Conservation (phyloP, 37 sponge, comb jelly and placozoan species). For the Haliclona indistincta region DNA sequence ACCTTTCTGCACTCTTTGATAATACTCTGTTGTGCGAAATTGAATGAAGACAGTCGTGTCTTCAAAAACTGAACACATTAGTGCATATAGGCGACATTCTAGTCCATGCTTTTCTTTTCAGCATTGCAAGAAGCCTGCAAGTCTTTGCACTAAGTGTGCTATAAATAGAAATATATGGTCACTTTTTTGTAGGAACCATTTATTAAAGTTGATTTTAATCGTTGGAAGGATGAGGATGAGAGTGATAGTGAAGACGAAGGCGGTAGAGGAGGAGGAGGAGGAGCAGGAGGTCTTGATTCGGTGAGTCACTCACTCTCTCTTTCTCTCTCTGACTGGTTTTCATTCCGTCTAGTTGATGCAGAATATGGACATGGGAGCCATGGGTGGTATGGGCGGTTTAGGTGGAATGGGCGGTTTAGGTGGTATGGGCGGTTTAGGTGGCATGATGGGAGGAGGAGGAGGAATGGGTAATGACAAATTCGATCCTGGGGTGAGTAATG, state of each 20-base stretch:
- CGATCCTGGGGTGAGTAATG: slow-evolving; percentile 5
- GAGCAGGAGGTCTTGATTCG: background rate
- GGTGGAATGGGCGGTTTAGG: slow-evolving; percentile 16
- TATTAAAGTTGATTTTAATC: slow-evolving; percentile 74
- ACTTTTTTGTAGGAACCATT: slow-evolving; percentile 30
- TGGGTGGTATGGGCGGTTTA: slow-evolving; percentile 41
- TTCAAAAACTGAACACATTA: too few species aligned
- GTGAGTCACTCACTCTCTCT: background rate
- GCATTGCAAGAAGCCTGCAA: too few species aligned
- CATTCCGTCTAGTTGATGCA: slow-evolving; percentile 53
- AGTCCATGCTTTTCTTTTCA: too few species aligned
- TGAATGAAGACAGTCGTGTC: too few species aligned
- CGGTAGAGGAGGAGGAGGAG: slow-evolving; percentile 22
- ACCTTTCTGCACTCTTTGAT: too few species aligned
- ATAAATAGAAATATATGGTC: too few species aligned
- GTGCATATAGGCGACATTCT: too few species aligned
- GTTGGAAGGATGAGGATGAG: slow-evolving; percentile 93
- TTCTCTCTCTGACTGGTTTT: background rate
- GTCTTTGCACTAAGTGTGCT: too few species aligned
- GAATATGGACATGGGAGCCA: slow-evolving; percentile 64
- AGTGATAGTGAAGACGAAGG: slow-evolving; percentile 65
- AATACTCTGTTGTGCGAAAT: too few species aligned
- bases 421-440: slow-evolving; percentile 3
- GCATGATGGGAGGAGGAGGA: background rate
- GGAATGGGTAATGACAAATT: background rate